Conservation (phyloP, 1,140 invertebrate species). For the Zaprionus africanus region DNA sequence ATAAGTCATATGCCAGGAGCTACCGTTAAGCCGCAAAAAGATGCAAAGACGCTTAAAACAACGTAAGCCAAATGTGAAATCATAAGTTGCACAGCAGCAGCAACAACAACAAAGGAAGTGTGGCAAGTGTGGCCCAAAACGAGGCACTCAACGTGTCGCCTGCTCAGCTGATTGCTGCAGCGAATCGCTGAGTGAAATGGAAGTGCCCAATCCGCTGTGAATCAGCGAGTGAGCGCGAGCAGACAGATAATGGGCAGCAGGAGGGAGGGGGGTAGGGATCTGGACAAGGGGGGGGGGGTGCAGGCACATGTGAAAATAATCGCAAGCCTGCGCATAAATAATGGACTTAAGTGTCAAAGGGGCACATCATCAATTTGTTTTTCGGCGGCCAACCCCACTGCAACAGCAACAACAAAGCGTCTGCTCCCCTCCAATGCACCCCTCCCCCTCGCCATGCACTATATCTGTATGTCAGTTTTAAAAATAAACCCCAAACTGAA, state of each 20-base stretch:
- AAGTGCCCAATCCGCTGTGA: conserved; percentile 66
- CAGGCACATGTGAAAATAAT: conserved; percentile 73
- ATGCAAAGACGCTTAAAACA: conserved; percentile 67
- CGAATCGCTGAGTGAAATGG: conserved; percentile 67
- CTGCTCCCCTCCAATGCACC: conserved; percentile 27
- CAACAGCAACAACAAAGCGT: conserved; percentile 1
- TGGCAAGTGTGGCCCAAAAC: conserved; percentile 47
- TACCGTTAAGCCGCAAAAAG: conserved; percentile 75
- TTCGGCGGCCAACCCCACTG: conserved; percentile 43
- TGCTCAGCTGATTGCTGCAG: conserved; percentile 50
- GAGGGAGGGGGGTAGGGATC: background rate
- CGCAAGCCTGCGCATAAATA: conserved; percentile 79
- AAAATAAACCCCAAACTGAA: conserved; percentile 47
- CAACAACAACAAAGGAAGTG: conserved; percentile 40
- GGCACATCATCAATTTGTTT: conserved; percentile 81
- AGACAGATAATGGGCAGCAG: background rate
- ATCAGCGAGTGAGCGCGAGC: conserved; percentile 18
- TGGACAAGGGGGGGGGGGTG: background rate
- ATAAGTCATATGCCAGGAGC: conserved; percentile 69
- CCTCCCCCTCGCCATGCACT: conserved; percentile 20
- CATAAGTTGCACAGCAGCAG: conserved; percentile 43
- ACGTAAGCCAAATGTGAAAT: conserved; percentile 38
- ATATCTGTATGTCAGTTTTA: conserved; percentile 36
- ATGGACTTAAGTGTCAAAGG: conserved; percentile 82
- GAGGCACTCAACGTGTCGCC: conserved; percentile 54